phyloP scores from a whole-genome alignment of 2,113 vertebrate species.

The Cygnus atratus region DNA sequence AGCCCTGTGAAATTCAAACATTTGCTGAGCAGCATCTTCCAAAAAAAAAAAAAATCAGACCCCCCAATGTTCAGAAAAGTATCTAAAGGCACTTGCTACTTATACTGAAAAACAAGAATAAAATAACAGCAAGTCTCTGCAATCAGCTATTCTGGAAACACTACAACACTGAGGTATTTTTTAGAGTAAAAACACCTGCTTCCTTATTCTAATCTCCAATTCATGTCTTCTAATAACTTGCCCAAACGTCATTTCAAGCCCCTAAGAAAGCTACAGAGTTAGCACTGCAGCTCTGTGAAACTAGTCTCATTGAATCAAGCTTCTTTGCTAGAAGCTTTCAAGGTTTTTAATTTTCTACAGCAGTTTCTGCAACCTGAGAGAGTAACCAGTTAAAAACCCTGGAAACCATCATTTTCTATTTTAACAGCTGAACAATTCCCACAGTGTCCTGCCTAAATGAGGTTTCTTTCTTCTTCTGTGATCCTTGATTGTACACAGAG shows the following conservation, averaged over 20 bases:
- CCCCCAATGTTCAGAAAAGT: neutral
- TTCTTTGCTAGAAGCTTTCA: constrained; percentile 26
- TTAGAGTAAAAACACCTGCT: too few species aligned
- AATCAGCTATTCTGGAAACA: constrained; percentile 14
- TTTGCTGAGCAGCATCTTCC: neutral
- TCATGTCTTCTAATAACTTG: neutral
- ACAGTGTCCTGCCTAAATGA: constrained; percentile 42
- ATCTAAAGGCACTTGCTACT: neutral
- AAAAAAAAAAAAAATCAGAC: neutral
- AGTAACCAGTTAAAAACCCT: constrained; percentile 18
- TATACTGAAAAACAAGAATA: neutral
- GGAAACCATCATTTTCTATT: constrained; percentile 21
- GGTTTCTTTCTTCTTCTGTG: neutral
- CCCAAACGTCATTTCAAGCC: constrained; percentile 44
- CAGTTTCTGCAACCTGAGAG: neutral
- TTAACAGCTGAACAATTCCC: constrained; percentile 38
- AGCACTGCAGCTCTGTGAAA: constrained; percentile 31
- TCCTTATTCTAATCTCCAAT: constrained; percentile 25
- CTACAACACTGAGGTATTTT: neutral
- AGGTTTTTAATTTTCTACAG: constrained; percentile 54
- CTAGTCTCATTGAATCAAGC: constrained; percentile 31
- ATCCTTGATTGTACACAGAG: constrained; percentile 14
- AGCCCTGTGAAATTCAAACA: neutral
- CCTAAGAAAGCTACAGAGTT: constrained; percentile 8
- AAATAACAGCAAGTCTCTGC: neutral